Conservation (phyloP, 2,888 invertebrate species). For the Apamea crenata region DNA sequence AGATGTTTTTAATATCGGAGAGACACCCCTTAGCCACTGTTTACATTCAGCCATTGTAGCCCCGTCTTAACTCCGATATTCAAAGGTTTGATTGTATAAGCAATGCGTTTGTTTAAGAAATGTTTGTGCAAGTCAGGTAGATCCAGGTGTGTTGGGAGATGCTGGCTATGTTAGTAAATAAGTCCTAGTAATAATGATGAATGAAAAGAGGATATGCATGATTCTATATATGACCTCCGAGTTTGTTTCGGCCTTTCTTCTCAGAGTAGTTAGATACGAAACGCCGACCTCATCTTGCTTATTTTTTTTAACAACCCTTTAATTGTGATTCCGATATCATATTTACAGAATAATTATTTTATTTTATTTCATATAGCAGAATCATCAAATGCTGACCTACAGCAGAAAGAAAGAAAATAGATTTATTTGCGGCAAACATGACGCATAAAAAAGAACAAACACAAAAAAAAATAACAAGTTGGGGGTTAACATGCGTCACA, state of each 20-base stretch:
- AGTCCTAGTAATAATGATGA: neutral
- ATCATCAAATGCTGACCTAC: neutral
- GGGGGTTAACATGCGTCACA: too few relatives aligned
- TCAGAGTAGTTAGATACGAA: too few relatives aligned
- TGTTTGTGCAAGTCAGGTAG: slow-evolving; percentile 40
- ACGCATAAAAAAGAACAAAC: too few relatives aligned
- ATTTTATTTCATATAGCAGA: neutral
- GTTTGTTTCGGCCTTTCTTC: too few relatives aligned
- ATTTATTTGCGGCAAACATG: too few relatives aligned
- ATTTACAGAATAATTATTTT: too few relatives aligned
- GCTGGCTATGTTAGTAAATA: neutral
- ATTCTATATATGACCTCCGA: too few relatives aligned
- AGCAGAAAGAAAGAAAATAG: too few relatives aligned
- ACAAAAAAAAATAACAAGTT: too few relatives aligned
- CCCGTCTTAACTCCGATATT: slow-evolving; percentile 60
- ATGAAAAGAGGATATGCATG: neutral
- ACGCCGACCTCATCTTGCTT: too few relatives aligned
- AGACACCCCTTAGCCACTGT: slow-evolving; percentile 75
- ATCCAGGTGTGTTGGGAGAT: slow-evolving; percentile 9
- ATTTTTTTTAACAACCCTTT: too few relatives aligned
- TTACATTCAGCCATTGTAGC: slow-evolving; percentile 71
- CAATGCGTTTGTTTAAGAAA: slow-evolving; percentile 47
- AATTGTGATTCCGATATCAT: too few relatives aligned
- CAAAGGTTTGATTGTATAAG: slow-evolving; percentile 54
- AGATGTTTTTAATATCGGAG: slow-evolving; percentile 86